Evolutionary conservation across 2,797 vertebrate species (phyloP).

Genomic region (Phyllotis vaccarum): DNA sequence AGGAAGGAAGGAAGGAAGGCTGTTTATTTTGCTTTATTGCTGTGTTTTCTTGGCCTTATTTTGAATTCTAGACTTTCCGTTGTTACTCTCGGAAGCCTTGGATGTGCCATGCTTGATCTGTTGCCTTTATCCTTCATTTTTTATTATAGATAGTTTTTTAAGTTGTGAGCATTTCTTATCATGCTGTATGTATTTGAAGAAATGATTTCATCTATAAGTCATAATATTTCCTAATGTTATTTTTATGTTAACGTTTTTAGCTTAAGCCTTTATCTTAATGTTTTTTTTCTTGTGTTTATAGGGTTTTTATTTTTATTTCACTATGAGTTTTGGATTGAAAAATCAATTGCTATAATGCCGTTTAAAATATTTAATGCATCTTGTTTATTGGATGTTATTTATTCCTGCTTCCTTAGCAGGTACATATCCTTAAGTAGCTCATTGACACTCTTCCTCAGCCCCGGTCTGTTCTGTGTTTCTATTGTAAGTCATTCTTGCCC

Average conservation of each 20-base stretch:
- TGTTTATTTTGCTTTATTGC: background rate
- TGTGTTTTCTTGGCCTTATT: background rate
- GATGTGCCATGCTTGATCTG: background rate
- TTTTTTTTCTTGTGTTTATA: background rate
- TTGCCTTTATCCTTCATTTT: background rate
- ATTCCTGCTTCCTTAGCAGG: background rate
- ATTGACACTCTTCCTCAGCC: background rate
- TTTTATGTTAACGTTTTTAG: background rate
- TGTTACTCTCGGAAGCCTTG: background rate
- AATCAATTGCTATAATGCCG: background rate
- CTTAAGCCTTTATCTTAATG: conserved; percentile 2
- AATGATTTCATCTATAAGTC: conserved; percentile 4
- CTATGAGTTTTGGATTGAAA: background rate
- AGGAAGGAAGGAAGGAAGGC: background rate
- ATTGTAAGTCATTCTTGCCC: background rate
- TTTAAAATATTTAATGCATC: background rate
- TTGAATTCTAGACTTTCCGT: background rate
- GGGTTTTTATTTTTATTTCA: background rate
- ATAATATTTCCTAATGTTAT: background rate
- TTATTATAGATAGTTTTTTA: background rate
- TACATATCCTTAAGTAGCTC: background rate
- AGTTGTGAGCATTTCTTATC: background rate
- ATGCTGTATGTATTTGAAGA: conserved; percentile 11
- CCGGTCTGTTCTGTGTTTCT: background rate
- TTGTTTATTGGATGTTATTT: background rate